A percentile compares a stretch with the other conserved stretches of the same genome.
phyloP scores from a whole-genome alignment of 2,888 invertebrate species.

The Neoscelio sp. region DNA sequence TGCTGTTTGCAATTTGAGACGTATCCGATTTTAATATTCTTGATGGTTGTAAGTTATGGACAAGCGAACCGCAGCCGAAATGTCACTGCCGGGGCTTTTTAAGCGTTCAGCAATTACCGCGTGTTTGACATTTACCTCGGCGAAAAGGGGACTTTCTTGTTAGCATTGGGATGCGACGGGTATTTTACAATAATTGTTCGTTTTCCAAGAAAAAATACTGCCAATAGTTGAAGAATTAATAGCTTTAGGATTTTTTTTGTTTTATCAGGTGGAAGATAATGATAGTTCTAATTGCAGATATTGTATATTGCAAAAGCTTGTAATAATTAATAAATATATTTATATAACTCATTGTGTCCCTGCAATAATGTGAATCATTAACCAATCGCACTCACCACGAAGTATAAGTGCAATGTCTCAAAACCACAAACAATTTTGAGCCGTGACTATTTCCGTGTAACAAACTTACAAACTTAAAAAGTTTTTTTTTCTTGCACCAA shows the following conservation, averaged over 20 bases:
- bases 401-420: constrained; percentile 52
- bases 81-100: constrained; percentile 52
- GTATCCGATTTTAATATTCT: constrained; percentile 52
- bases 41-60: constrained; percentile 50
- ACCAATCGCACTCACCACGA: constrained; percentile 51
- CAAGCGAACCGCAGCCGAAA: constrained; percentile 29
- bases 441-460: constrained; percentile 53
- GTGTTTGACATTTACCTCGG: constrained; percentile 36
- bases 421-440: constrained; percentile 15
- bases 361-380: constrained; percentile 57
- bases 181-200: constrained; percentile 52
- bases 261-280: too few relatives aligned
- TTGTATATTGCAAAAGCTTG: too few relatives aligned
- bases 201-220: constrained; percentile 22
- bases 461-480: constrained; percentile 32
- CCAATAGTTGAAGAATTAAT: too few relatives aligned
- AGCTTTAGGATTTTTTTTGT: too few relatives aligned
- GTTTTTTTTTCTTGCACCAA: constrained; percentile 27
- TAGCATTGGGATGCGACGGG: constrained; percentile 8
- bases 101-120: constrained; percentile 52
- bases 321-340: too few relatives aligned
- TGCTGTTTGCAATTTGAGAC: constrained; percentile 40
- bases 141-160: constrained; percentile 5
- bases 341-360: constrained; percentile 72
- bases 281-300: too few relatives aligned